Conservation (phyloP, 2,113 vertebrate species). For the Buteo buteo region DNA sequence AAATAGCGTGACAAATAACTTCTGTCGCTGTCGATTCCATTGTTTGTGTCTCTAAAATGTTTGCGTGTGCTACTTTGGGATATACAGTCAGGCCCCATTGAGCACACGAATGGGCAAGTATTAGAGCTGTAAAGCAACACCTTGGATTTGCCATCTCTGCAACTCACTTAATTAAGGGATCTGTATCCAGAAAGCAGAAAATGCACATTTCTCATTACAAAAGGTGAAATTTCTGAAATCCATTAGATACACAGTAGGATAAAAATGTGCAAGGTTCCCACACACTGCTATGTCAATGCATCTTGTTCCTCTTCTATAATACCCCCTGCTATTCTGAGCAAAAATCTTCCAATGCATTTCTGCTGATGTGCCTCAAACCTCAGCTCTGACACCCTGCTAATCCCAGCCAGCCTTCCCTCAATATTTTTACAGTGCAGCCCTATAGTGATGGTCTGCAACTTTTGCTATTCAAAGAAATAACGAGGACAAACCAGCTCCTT, state of each 20-base stretch:
- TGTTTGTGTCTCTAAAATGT: slow-evolving; percentile 49
- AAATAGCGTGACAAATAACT: slow-evolving; percentile 39
- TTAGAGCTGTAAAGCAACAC: slow-evolving; percentile 38
- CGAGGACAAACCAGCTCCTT: neutral
- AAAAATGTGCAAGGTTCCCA: slow-evolving; percentile 33
- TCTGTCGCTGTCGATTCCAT: neutral
- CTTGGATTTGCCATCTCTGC: slow-evolving; percentile 55
- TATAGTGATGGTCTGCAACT: neutral
- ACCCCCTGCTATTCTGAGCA: slow-evolving; percentile 30
- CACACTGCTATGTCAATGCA: slow-evolving; percentile 40
- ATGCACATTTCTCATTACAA: slow-evolving; percentile 37
- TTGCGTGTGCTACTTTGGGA: slow-evolving; percentile 50
- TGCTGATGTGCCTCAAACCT: slow-evolving; percentile 48
- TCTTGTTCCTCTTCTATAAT: slow-evolving; percentile 19
- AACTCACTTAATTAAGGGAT: slow-evolving; percentile 57
- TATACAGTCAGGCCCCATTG: slow-evolving; percentile 17
- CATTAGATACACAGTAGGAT: slow-evolving; percentile 58
- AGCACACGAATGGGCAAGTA: slow-evolving; percentile 15
- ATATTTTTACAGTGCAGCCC: neutral
- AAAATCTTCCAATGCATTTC: slow-evolving; percentile 33
- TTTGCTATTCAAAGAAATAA: neutral
- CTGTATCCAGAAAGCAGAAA: slow-evolving; percentile 38
- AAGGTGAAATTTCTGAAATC: slow-evolving; percentile 53
- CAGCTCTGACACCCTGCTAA: neutral
- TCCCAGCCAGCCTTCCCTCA: slow-evolving; percentile 17